phyloP scores from a whole-genome alignment of 1,140 invertebrate species.

The Oncopodura yosiiana region DNA sequence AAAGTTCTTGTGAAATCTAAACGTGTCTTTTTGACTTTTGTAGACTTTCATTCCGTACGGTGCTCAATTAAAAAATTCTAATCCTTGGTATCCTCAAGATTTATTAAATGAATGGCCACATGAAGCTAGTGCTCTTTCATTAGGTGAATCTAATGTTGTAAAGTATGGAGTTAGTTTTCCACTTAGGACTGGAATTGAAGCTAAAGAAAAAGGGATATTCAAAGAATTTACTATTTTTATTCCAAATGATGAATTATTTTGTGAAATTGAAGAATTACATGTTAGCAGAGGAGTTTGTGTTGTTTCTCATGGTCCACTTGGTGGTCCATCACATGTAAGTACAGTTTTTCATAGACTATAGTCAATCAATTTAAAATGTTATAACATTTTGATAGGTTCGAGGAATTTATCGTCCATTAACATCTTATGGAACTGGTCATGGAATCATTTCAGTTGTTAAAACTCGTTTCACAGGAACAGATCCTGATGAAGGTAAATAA shows the following conservation, averaged over 20 bases:
- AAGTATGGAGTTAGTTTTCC: constrained; percentile 32
- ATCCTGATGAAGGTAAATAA: neutral
- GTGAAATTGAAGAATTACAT: constrained; percentile 25
- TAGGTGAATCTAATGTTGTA: constrained; percentile 30
- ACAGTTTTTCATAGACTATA: no score
- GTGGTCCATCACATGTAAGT: constrained; percentile 26
- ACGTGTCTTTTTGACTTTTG: no score
- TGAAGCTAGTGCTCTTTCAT: constrained; percentile 25
- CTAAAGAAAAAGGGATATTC: constrained; percentile 12
- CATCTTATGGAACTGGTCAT: constrained; percentile 30
- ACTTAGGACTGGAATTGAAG: constrained; percentile 25
- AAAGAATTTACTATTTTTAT: no score
- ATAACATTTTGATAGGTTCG: no score
- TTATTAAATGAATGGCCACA: constrained; percentile 29
- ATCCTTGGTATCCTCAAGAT: constrained; percentile 33
- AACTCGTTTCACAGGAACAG: constrained; percentile 14
- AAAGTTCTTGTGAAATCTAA: no score
- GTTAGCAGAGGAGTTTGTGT: constrained; percentile 28
- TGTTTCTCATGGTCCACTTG: constrained; percentile 27
- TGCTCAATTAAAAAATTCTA: constrained; percentile 19
- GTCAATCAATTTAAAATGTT: no score
- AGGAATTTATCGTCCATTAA: constrained; percentile 30
- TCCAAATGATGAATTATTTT: neutral
- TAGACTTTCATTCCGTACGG: constrained; percentile 27
- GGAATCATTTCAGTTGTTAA: constrained; percentile 23